Base-by-base conservation (phyloP, 2,888 invertebrate species). In the Agonopterix subpropinquella region DNA sequence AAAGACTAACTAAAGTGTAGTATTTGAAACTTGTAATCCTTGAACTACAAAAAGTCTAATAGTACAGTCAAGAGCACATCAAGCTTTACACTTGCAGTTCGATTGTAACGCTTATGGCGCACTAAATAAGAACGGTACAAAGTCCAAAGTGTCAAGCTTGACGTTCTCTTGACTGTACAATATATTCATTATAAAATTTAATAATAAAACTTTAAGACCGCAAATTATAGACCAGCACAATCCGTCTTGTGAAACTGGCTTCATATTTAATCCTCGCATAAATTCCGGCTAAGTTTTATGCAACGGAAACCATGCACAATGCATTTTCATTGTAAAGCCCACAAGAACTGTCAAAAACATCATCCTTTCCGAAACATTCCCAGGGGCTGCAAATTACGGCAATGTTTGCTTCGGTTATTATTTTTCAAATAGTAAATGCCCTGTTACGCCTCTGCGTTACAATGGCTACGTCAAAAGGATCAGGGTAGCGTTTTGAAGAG, bases 381-480 rank as follows among this genome's bases (percentile, higher is more conserved):
- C 84, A 83, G 71, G 80, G 76, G 74, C 61, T 64, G 71, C 77
- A 78, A 81, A 80, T 77, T 80, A 74, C 68, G 61, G 65, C 79
- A 71, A 81, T 86, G 80, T 87, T 87, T 82, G 82, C 78, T 69
- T 76, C 75, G 62, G 64, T 70, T 75, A 76, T 80, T 77, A 76
- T 74, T 72, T 70, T 67, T 64, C 28, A 63, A 69, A 69, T 57
- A 66, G 62, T 65, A 70, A 73, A 75, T 62, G 72, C 77, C 81
- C 73, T 61, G 64, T 66, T 73, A 78, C 86, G 86, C 86, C 86
- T 79, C 60, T 70, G 53, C 54, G 49, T 54, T 53, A 84, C 81
- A 83, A 83, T 70, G 66, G 71, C 61, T 47, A 64, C 58, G 74
- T 75, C 80, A 73, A 76, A 80, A 74, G 77, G 73, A 77, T 78